Base-by-base conservation (phyloP, 1,140 invertebrate genomes). In the Platyscapa corneri region DNA sequence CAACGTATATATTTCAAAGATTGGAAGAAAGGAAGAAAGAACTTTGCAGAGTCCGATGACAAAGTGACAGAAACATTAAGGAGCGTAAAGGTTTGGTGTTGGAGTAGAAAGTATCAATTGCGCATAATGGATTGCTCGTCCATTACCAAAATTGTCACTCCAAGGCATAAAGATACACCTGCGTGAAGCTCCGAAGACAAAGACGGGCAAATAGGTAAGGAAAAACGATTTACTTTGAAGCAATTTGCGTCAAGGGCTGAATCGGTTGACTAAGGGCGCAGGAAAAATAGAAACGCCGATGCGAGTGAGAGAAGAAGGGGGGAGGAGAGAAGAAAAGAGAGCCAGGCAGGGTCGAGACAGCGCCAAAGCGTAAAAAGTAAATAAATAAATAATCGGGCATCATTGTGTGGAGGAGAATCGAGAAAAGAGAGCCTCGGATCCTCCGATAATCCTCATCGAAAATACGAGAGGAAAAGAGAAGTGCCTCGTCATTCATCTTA, bases 371-470 rank as follows among this genome's bases (percentile, higher is more conserved):
- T 37, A 46, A 76, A 53, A 53, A 53, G n/a, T 76, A 76, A 49
- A 80, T 80, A 80, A 80, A 72, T 72, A 72, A 81, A 81, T 81
- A 81, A 81, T 81, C 79, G 42, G 3, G 1, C 65, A 8, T 64
- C 37, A 18, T 79, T 30, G 30, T 18, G 23, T 0, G 23, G 75
- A 23, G 37, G 72, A 75, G 42, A 46, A 75, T n/a, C 42, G 37
- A n/a, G 27, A 49, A 46, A 46, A 49, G n/a, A 20, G 3, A 0
- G 37, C 23, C 39, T 65, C 30, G 12, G 32, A 2, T 16, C 34
- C n/a, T 30, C 49, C 60, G 14, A 65, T 32, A 64, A 80, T 56
- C 2, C 78, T 81, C 34, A 16, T 23, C 23, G 34, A 56, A 34
- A 42, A 34, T 23, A 42, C 42, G 42, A 34, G 42, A 72, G 20